A percentile compares a stretch with the other conserved stretches of the same genome.
Evolutionary conservation across 2,113 vertebrate genomes (phyloP).

Genomic region (Pituophis catenifer): DNA sequence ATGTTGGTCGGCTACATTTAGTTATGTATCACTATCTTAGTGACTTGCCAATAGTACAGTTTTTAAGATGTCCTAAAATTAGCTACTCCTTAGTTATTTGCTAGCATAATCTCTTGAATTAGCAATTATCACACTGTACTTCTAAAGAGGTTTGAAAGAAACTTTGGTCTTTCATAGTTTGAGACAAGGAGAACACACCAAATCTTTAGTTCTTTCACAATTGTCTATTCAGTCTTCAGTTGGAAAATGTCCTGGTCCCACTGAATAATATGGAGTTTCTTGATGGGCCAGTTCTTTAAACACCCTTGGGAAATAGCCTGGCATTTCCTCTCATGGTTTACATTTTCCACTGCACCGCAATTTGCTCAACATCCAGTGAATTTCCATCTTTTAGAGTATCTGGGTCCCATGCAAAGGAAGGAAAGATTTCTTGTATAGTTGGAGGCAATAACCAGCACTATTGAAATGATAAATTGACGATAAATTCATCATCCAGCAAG

Average conservation of each 20-base stretch:
- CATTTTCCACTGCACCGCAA: background rate
- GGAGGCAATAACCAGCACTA: background rate
- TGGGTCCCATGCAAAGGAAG: background rate
- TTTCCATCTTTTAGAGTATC: background rate
- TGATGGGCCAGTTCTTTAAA: background rate
- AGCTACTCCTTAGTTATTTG: background rate
- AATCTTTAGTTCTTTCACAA: background rate
- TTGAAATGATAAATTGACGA: background rate
- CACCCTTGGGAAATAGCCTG: background rate
- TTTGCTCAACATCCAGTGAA: background rate
- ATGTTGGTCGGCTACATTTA: background rate
- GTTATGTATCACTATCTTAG: background rate
- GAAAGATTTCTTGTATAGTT: background rate
- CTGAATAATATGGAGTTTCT: background rate
- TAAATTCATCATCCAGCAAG: background rate
- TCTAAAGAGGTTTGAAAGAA: background rate
- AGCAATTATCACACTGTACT: background rate
- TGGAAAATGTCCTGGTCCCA: background rate
- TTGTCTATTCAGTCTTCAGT: background rate
- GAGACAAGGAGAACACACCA: background rate
- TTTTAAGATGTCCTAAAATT: background rate
- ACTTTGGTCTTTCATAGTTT: background rate
- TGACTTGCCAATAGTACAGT: background rate
- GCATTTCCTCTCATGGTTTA: background rate
- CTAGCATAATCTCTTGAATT: background rate